Base-by-base conservation (phyloP, 30 jellyfish, hydroid and myxozoan genomes). In the Aurelia sp. region DNA sequence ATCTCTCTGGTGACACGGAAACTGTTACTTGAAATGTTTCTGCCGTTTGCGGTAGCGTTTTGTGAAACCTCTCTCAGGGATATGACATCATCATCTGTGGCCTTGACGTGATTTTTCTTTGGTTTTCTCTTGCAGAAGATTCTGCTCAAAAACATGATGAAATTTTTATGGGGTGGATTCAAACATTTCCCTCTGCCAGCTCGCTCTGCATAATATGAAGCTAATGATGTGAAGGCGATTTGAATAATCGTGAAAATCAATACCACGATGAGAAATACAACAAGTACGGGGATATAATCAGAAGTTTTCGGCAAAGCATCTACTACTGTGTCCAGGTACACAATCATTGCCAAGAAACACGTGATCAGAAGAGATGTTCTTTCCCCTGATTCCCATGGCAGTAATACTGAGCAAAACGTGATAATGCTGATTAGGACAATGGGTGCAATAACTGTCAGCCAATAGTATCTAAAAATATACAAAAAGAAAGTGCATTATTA, bases 321-420 rank as follows among this genome's bases (percentile, higher is more conserved):
- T 48, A 81, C 23, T 51, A 81, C 68, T 66, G 76, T 81, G 73
- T 81, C 90, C 73, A 81, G 68, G 73, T 41, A 81, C 58, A 81
- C 90, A n/a, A 81, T 81, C 18, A 62, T 73, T 18, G 90, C 90
- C 55, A 81, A 44, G 70, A 81, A 66, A 22, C 82, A 66, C 31
- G 90, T 81, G 58, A 81, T 67, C 0, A 81, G 84, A 0, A 81
- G 73, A 12, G 90, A 66, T 23, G 83, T 81, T 55, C 90, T 66
- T 62, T 81, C 90, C 5, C 90, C 90, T 40, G 67, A 27, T 67
- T 81, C 83, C 80, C 90, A 62, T 0, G 90, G 90, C 3, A 81
- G 84, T 33, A 81, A 59, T 44, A 81, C 90, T 2, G 90, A 67
- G 70, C 82, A 66, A 84, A 81, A 81, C 9, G 90, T 81, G 19